Conservation (phyloP, 2,888 invertebrate genomes). For the Pantelozetes paolii region DNA sequence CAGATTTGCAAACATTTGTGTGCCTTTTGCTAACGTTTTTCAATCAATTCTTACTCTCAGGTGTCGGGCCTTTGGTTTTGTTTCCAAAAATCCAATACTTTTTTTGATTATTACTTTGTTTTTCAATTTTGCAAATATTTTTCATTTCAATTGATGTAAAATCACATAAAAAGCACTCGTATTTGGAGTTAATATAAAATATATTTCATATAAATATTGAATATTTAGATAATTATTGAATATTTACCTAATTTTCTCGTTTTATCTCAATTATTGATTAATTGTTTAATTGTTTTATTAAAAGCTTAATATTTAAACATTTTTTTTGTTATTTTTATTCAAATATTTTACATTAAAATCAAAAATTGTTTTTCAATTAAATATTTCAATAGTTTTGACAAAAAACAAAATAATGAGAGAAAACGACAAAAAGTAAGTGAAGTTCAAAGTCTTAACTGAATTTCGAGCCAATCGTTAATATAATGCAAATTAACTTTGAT, state of each 20-base stretch:
- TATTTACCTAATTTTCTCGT: slow-evolving; percentile 13
- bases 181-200: slow-evolving; percentile 17
- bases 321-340: background rate
- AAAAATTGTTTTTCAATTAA: background rate
- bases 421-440: background rate
- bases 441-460: background rate
- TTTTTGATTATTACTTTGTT: background rate
- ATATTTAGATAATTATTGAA: slow-evolving; percentile 16
- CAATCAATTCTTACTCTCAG: background rate
- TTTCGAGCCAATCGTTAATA: background rate
- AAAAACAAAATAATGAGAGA: background rate
- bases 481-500: background rate
- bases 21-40: slow-evolving; percentile 3
- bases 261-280: slow-evolving; percentile 15
- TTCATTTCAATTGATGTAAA: slow-evolving; percentile 4
- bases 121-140: background rate
- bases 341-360: background rate
- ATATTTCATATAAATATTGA: slow-evolving; percentile 15
- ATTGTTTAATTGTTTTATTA: too few relatives aligned
- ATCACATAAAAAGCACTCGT: slow-evolving; percentile 25
- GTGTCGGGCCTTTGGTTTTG: slow-evolving; percentile 16
- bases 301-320: slow-evolving; percentile 1
- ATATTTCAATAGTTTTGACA: background rate
- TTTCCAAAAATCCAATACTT: too few relatives aligned
- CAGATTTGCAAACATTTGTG: slow-evolving; percentile 25